These are phyloP conservation scores for Scrobipalpa costella DNA, from an alignment of 2,888 invertebrate genomes.

Conservation along the genomic window DNA sequence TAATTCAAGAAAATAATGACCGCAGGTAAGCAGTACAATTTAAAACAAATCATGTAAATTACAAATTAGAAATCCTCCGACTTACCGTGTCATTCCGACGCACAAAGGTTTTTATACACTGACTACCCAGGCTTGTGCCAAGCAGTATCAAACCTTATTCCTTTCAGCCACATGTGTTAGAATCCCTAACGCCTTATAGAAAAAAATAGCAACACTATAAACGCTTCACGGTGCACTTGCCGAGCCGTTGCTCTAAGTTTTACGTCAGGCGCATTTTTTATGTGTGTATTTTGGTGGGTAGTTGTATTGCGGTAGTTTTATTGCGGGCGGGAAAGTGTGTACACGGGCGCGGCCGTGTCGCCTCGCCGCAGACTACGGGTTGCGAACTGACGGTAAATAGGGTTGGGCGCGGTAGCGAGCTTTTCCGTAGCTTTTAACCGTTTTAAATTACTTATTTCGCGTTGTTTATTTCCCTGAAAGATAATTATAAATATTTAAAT, in stretches of 20 bases:
- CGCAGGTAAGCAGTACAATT: background rate
- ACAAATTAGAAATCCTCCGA: conserved; percentile 35
- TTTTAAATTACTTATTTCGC: background rate
- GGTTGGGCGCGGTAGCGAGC: conserved; percentile 44
- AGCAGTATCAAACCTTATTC: conserved; percentile 73
- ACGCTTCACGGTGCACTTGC: conserved; percentile 32
- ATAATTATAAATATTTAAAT: background rate
- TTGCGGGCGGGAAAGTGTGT: conserved; percentile 40
- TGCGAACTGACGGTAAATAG: conserved; percentile 42
- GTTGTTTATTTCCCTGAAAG: background rate
- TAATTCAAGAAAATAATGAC: background rate
- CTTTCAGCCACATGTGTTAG: conserved; percentile 75
- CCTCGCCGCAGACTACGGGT: conserved; percentile 60
- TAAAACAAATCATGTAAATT: background rate
- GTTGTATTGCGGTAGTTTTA: conserved; percentile 37
- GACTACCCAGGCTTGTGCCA: conserved; percentile 78
- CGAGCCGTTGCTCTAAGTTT: conserved; percentile 27
- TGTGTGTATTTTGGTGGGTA: conserved; percentile 25
- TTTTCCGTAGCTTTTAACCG: conserved; percentile 11
- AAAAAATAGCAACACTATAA: conserved; percentile 38
- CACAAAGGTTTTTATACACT: conserved; percentile 56
- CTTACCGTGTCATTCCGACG: conserved; percentile 75
- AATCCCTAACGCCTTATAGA: conserved; percentile 51
- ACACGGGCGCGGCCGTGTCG: conserved; percentile 64
- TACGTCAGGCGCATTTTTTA: conserved; percentile 32